Percentiles rank a stretch among this genome's conserved stretches.
Conservation (phyloP, 2,797 vertebrate genomes). For the Macropus fuliginosus region DNA sequence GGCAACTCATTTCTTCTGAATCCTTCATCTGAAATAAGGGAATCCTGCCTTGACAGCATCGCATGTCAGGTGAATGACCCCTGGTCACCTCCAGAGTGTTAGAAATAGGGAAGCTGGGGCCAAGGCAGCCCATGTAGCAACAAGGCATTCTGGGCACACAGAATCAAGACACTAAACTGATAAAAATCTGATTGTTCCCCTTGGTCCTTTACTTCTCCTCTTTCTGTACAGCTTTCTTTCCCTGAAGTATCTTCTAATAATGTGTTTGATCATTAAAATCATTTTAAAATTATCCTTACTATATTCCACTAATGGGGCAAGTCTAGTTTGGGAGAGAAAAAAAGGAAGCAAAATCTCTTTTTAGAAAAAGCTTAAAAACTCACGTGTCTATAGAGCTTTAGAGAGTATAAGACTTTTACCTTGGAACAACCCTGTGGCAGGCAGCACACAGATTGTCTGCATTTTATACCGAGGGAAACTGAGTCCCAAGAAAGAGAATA, state of each 20-base stretch:
- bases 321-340: neutral
- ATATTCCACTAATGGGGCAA: slow-evolving; percentile 31
- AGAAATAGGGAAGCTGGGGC: neutral
- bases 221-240: neutral
- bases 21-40: neutral
- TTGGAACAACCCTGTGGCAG: neutral
- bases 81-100: no score
- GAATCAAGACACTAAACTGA: neutral
- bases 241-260: slow-evolving; percentile 34
- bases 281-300: slow-evolving; percentile 62
- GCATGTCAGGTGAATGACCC: no score
- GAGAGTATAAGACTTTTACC: neutral
- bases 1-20: neutral
- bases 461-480: neutral
- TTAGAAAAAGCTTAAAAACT: neutral
- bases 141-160: neutral
- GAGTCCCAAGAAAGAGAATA: neutral
- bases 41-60: neutral
- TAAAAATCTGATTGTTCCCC: neutral
- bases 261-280: slow-evolving; percentile 35
- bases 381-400: neutral
- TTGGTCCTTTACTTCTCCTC: neutral
- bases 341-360: neutral
- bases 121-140: neutral
- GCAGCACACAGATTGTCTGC: no score